These are phyloP conservation scores for Phaedon cochleariae DNA, from an alignment of 2,888 invertebrate genomes.

Conservation along the genomic window DNA sequence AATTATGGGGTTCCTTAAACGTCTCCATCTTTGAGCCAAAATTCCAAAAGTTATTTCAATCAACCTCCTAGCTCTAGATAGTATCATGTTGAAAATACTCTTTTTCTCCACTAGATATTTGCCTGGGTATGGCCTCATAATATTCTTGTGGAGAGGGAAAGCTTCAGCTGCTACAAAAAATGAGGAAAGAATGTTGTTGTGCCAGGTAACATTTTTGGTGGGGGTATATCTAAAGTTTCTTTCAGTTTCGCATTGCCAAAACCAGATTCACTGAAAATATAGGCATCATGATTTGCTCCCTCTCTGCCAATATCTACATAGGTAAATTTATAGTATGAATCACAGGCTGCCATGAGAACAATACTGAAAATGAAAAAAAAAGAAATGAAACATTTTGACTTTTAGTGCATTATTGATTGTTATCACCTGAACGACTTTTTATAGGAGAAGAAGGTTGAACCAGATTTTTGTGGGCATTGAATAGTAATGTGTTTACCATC, in stretches of 20 bases:
- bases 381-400: constrained; percentile 8
- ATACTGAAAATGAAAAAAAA: constrained; percentile 18
- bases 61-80: too few species aligned
- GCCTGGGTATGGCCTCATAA: too few species aligned
- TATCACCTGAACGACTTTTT: constrained; percentile 23
- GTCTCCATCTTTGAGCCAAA: too few species aligned
- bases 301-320: constrained; percentile 12
- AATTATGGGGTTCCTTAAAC: too few species aligned
- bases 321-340: constrained; percentile 26
- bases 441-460: too few species aligned
- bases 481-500: too few species aligned
- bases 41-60: too few species aligned
- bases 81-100: too few species aligned
- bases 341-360: constrained; percentile 23
- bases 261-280: neutral
- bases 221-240: constrained; percentile 9
- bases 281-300: constrained; percentile 14
- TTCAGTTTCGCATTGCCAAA: constrained; percentile 10
- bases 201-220: neutral
- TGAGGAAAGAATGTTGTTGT: constrained; percentile 5
- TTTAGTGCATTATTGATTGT: neutral
- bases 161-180: constrained; percentile 29
- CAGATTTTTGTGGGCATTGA: constrained; percentile 27
- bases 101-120: too few species aligned
- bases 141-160: too few species aligned